A percentile compares a stretch with the other conserved stretches of the same genome.
phyloP scores from a whole-genome alignment of 2,113 vertebrate genomes.

The Spheniscus mendiculus region DNA sequence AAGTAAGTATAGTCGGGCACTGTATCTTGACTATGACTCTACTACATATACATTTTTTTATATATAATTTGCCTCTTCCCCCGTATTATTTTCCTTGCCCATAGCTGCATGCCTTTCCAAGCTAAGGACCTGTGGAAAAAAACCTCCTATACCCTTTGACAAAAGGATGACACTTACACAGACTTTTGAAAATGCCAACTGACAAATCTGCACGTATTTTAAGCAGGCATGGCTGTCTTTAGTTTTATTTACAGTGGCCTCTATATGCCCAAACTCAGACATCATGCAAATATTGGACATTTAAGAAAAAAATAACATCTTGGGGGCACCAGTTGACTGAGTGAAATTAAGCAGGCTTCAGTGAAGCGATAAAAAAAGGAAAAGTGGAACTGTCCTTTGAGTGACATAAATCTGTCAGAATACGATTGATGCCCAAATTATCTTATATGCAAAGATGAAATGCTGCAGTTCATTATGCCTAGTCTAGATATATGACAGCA shows the following conservation, averaged over 20 bases:
- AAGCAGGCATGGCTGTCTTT: constrained; percentile 74
- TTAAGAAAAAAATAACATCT: constrained; percentile 95
- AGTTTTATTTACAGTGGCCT: constrained; percentile 88
- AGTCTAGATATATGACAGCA: constrained; percentile 93
- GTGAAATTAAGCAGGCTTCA: constrained; percentile 99
- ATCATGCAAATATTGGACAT: constrained; percentile 95
- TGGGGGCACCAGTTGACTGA: constrained; percentile 94
- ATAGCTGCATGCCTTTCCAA: constrained; percentile 83
- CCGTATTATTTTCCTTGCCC: constrained; percentile 78
- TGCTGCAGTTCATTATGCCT: constrained; percentile 94
- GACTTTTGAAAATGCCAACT: constrained; percentile 79
- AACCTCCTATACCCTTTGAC: constrained; percentile 61
- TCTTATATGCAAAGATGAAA: constrained; percentile 99
- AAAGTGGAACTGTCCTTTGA: constrained; percentile 99
- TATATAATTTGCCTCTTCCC: constrained; percentile 69
- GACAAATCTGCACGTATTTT: constrained; percentile 75
- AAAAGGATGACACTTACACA: constrained; percentile 62
- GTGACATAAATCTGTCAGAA: constrained; percentile 99
- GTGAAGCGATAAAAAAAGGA: constrained; percentile 98
- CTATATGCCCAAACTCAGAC: constrained; percentile 80
- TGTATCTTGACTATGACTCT: constrained; percentile 72
- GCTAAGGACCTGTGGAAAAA: constrained; percentile 76
- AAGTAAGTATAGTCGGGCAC: constrained; percentile 91
- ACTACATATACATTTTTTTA: constrained; percentile 51
- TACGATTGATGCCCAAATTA: constrained; percentile 99